Evolutionary conservation across 2,797 vertebrate genomes (phyloP), one percentile per base, ranked within the genome.

Genomic region (Gorsachius magnificus): DNA sequence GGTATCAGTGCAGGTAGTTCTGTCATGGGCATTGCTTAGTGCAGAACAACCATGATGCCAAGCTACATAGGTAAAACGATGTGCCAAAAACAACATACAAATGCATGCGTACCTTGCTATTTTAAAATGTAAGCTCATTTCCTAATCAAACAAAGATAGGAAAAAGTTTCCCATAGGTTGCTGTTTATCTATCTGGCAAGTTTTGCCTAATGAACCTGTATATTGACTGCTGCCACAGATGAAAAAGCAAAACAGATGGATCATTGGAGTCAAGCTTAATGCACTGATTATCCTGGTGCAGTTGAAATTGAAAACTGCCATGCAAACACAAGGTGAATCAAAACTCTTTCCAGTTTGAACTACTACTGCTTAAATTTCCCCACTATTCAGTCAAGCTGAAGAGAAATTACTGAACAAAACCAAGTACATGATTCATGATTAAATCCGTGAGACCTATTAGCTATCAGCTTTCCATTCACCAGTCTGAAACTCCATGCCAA

Each of bases 391-490:
- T 89, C 90, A 91, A 69, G 61, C 65, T 92, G 33, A 43, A 80
- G 36, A 84, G 64, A 95, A 92, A 89, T 94, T 80, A 64, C 57
- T 54, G 81, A 94, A 64, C 68, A 61, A 96, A 94, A 88, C 71
- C 56, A 35, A 85, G 60, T 13, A 54, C 10, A 46, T 54, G 64
- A 95, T 70, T 86, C 70, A 90, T 46, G 7, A 65, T 91, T 86
- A 93, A 94, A 94, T 95, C 90, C 0, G 0, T 95, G 83, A 94
- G 90, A 87, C 53, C 35, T 71, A 17, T 89, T 61, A 93, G 68
- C 90, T 95, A 93, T 90, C 88, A 93, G 60, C 35, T 95, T 96
- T 93, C 81, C 71, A 94, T 87, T 95, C 82, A 91, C 38, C 54
- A 75, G 57, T 71, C 83, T 92, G 86, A 89, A 95, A 94, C 69